Conservation (phyloP, 2,888 invertebrate genomes). For the Salpingus planirostris region DNA sequence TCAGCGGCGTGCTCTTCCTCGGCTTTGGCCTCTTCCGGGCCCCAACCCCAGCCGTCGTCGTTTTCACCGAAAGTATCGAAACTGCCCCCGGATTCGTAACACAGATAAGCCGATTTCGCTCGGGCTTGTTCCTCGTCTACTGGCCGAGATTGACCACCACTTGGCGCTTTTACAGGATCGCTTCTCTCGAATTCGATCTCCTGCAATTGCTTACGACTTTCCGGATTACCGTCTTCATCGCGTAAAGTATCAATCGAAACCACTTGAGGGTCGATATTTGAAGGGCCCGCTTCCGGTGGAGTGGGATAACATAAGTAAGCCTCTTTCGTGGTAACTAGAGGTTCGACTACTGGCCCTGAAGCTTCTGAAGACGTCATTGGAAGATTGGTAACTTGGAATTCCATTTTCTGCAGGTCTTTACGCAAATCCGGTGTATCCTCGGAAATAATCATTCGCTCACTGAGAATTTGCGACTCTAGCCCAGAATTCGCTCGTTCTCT, state of each 20-base stretch:
- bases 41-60: constrained; percentile 56
- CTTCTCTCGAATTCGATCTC: constrained; percentile 14
- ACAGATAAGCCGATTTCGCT: constrained; percentile 32
- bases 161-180: constrained; percentile 1
- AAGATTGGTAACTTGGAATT: constrained; percentile 9
- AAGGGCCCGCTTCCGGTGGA: constrained; percentile 13
- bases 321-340: constrained; percentile 23
- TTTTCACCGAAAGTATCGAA: constrained; percentile 33
- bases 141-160: constrained; percentile 9
- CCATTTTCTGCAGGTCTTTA: constrained; percentile 8
- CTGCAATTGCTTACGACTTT: too few species aligned
- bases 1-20: constrained; percentile 43
- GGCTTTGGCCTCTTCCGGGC: constrained; percentile 45
- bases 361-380: constrained; percentile 5
- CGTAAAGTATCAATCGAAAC: constrained; percentile 8
- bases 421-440: constrained; percentile 5
- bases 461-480: constrained; percentile 17
- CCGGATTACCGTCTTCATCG: too few species aligned
- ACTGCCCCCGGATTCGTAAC: constrained; percentile 23
- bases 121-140: constrained; percentile 24
- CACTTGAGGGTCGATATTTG: constrained; percentile 14
- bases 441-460: too few species aligned
- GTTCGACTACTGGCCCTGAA: constrained; percentile 22
- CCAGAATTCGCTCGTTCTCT: constrained; percentile 4
- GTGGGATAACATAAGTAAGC: constrained; percentile 30